These are phyloP conservation scores for Eurosta solidaginis DNA, from an alignment of 1,140 invertebrate species.

Conservation along the genomic window DNA sequence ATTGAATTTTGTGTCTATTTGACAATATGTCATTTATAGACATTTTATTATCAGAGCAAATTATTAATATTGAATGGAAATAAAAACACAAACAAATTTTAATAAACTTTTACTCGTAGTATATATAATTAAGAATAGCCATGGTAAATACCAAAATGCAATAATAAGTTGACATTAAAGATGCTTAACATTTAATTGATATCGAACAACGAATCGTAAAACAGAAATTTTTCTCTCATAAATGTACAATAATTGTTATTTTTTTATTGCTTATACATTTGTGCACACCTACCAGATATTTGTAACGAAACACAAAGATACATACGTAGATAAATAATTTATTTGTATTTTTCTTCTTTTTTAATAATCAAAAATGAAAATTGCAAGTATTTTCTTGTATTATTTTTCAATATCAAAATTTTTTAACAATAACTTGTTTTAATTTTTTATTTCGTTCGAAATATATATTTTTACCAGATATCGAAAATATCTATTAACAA, in stretches of 20 bases:
- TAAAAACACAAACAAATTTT: neutral
- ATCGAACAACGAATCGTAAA: neutral
- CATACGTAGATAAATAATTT: neutral
- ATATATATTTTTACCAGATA: too few relatives aligned
- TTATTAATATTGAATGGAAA: neutral
- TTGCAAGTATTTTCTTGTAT: too few relatives aligned
- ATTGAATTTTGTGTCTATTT: neutral
- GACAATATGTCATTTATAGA: neutral
- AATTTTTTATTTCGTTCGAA: too few relatives aligned
- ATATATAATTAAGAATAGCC: conserved; percentile 13
- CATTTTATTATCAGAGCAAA: neutral
- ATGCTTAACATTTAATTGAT: neutral
- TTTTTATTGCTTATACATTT: neutral
- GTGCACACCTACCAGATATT: neutral
- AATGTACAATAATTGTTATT: neutral
- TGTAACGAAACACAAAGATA: neutral
- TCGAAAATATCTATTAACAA: too few relatives aligned
- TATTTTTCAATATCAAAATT: too few relatives aligned
- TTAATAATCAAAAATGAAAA: too few relatives aligned
- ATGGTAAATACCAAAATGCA: neutral
- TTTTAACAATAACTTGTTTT: too few relatives aligned
- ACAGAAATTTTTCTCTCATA: conserved; percentile 1
- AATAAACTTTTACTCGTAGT: conserved; percentile 8
- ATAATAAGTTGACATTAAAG: neutral
- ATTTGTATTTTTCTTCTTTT: too few relatives aligned